Conservation (phyloP, 2,113 vertebrate species). For the Amphiprion percula region DNA sequence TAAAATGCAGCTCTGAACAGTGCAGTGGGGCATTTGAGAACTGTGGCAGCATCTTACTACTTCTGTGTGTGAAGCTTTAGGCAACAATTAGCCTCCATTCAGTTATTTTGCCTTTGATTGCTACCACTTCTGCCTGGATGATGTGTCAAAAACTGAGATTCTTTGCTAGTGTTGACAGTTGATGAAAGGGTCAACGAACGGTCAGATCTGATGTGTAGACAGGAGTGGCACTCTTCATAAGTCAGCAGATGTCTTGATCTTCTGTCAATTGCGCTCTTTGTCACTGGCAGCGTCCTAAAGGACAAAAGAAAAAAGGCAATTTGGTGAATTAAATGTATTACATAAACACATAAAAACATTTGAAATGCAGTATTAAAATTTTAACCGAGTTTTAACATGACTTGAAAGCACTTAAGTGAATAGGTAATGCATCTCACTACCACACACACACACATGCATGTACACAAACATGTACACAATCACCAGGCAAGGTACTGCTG, state of each 20-base stretch:
- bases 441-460: background rate
- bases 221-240: conserved; percentile 60
- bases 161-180: conserved; percentile 36
- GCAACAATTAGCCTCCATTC: conserved; percentile 58
- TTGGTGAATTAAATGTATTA: conserved; percentile 19
- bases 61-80: conserved; percentile 45
- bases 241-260: conserved; percentile 59
- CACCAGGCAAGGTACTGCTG: background rate
- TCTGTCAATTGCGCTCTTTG: conserved; percentile 28
- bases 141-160: conserved; percentile 44
- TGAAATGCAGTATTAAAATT: conserved; percentile 26
- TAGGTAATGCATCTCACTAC: background rate
- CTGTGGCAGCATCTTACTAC: conserved; percentile 66
- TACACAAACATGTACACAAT: background rate
- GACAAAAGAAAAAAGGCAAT: conserved; percentile 35
- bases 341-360: conserved; percentile 21
- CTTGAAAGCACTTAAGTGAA: conserved; percentile 20
- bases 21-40: conserved; percentile 36
- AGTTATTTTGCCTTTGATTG: conserved; percentile 49
- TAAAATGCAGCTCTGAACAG: conserved; percentile 41
- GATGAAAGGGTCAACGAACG: conserved; percentile 60
- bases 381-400: conserved; percentile 9
- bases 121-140: conserved; percentile 39
- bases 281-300: conserved; percentile 66
- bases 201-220: conserved; percentile 55